Conservation (phyloP, 2,113 vertebrate species). For the Pelmatolapia mariae region DNA sequence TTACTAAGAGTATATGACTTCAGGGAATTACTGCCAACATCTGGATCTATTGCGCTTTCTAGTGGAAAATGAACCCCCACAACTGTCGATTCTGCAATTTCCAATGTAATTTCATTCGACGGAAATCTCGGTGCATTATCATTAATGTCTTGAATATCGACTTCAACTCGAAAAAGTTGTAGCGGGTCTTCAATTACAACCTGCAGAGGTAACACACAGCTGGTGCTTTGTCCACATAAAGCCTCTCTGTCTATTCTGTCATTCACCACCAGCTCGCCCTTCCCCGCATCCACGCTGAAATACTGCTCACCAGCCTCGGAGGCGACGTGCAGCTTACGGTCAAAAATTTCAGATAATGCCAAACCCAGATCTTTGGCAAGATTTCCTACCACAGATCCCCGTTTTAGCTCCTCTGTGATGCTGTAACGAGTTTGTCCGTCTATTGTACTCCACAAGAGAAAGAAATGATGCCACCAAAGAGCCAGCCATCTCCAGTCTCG, state of each 20-base stretch:
- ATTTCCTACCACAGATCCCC: conserved; percentile 73
- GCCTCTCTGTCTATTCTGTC: conserved; percentile 79
- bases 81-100: conserved; percentile 70
- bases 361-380: conserved; percentile 77
- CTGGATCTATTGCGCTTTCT: conserved; percentile 76
- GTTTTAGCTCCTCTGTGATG: conserved; percentile 68
- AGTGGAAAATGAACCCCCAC: conserved; percentile 71
- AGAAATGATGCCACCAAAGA: conserved; percentile 45
- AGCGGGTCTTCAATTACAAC: conserved; percentile 75
- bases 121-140: conserved; percentile 75
- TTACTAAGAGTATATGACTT: conserved; percentile 72
- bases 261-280: conserved; percentile 72
- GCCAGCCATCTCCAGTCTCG: conserved; percentile 50
- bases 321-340: conserved; percentile 72
- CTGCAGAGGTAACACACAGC: conserved; percentile 74
- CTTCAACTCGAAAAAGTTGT: conserved; percentile 72
- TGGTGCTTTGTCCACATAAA: conserved; percentile 70
- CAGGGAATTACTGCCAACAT: conserved; percentile 77
- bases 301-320: conserved; percentile 72
- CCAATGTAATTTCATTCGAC: conserved; percentile 65
- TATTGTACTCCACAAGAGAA: conserved; percentile 60
- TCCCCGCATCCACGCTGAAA: conserved; percentile 72
- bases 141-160: conserved; percentile 78
- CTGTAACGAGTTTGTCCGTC: conserved; percentile 62
- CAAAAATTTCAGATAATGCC: conserved; percentile 60